Evolutionary conservation across 1,140 invertebrate species (phyloP), one percentile per base, ranked within the genome.

Genomic region (Drosophila paulistorum): DNA sequence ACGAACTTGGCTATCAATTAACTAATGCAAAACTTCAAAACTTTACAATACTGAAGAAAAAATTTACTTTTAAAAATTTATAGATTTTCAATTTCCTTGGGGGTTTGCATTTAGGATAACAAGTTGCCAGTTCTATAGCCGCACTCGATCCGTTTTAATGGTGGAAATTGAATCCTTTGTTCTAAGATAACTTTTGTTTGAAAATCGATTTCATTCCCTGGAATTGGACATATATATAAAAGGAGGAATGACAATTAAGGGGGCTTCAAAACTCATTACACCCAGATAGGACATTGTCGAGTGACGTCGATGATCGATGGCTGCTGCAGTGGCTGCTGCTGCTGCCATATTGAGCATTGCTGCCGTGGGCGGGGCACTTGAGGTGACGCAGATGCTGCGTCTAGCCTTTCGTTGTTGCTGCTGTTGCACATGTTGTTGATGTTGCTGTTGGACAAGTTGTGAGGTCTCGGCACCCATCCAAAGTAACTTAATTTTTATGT

Each of bases 251-350:
- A 60, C 23, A 48, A 54, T 7, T 59, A 37, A 67, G 14, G 42
- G 20, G 54, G 73, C 45, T 61, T 64, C 65, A 67, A 70, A 71
- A 60, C 72, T 73, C 71, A 81, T 92, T 91, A 92, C 91, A 87
- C 91, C 86, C 83, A 92, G 76, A 71, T 91, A 92, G 59, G 91
- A 91, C 75, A 90, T 79, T 64, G 87, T 90, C 41, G 91, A 92
- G 71, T 92, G 91, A 33, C 91, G 74, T 10, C 91, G 78, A 61
- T 91, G 80, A 65, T 86, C 74, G 59, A 79, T 73, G 63, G 70
- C 68, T 13, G 75, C 60, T 11, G 68, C 61, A 57, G 81, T 63
- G 63, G 64, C 54, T 51, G 66, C 54, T 62, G 68, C 48, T 23
- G 74, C 67, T 39, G 57, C 73, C 71, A 74, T 42, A 60, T 81